A percentile compares a stretch with the other conserved stretches of the same genome.
These are phyloP conservation scores for Mastomys natalensis DNA, from an alignment of 2,113 vertebrate genomes.

Conservation along the genomic window DNA sequence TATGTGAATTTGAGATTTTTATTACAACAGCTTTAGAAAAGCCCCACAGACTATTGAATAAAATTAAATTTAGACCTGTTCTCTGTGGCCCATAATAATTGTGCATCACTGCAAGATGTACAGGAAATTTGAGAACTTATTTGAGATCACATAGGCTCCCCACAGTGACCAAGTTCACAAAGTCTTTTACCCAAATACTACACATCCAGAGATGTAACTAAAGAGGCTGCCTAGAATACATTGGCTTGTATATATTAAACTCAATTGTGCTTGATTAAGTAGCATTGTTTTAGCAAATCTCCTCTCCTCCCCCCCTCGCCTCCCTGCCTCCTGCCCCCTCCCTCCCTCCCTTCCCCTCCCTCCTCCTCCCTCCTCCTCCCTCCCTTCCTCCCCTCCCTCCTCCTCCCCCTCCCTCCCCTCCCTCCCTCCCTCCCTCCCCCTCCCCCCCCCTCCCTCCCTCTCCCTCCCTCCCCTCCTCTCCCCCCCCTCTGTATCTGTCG, in stretches of 20 bases:
- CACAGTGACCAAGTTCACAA: neutral
- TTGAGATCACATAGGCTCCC: neutral
- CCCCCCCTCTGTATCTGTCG: too few species aligned
- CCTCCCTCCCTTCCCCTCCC: neutral
- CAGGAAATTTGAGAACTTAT: neutral
- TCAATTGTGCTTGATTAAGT: constrained; percentile 16
- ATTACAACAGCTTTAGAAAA: constrained; percentile 28
- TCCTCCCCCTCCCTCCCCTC: too few species aligned
- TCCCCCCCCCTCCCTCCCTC: neutral
- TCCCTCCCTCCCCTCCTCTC: neutral
- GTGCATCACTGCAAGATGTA: neutral
- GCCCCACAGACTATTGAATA: neutral
- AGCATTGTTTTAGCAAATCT: neutral
- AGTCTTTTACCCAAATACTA: neutral
- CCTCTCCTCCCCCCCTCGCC: neutral
- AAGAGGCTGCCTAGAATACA: neutral
- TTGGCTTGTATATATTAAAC: neutral
- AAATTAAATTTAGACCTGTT: constrained; percentile 1
- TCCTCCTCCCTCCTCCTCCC: too few species aligned
- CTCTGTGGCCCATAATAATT: neutral
- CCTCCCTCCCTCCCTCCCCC: neutral
- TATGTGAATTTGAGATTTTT: constrained; percentile 23
- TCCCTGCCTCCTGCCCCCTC: too few species aligned
- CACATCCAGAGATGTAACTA: neutral
- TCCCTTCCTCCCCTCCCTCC: neutral